A percentile compares a stretch with the other conserved stretches of the same genome.
phyloP scores from a whole-genome alignment of 2,797 vertebrate species.

The Tolypeutes matacus region DNA sequence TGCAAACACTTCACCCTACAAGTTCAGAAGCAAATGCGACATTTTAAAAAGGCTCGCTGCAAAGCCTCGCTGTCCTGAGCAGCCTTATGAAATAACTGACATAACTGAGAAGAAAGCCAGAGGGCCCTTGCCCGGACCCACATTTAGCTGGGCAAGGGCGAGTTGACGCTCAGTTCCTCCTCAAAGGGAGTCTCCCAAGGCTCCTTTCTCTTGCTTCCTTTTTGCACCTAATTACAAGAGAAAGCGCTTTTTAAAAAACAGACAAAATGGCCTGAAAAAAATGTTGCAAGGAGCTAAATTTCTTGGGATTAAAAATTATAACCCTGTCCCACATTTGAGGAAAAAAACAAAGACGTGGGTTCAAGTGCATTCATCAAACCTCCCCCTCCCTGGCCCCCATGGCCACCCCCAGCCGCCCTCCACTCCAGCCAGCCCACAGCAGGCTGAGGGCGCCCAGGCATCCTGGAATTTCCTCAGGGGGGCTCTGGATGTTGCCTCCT shows the following conservation, averaged over 20 bases:
- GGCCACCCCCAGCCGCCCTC: rapidly evolving
- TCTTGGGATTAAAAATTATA: constrained; percentile 48
- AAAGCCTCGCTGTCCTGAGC: not conserved
- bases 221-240: constrained; percentile 46
- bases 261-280: not conserved
- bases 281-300: constrained; percentile 43
- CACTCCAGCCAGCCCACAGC: not conserved
- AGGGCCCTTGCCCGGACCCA: not conserved
- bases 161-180: rapidly evolving
- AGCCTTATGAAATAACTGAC: not conserved
- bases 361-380: rapidly evolving
- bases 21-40: not conserved
- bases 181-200: not conserved
- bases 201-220: not conserved
- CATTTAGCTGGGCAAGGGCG: not conserved
- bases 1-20: not conserved
- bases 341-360: not conserved
- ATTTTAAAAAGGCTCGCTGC: not conserved
- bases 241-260: not conserved
- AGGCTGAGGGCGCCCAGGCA: not conserved
- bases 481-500: not conserved
- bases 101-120: not conserved
- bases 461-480: not conserved
- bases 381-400: rapidly evolving
- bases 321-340: not conserved